Percentiles rank a stretch among this genome's conserved stretches.
These are phyloP conservation scores for Plemyria rubiginata DNA, from an alignment of 2,888 invertebrate genomes.

Conservation along the genomic window DNA sequence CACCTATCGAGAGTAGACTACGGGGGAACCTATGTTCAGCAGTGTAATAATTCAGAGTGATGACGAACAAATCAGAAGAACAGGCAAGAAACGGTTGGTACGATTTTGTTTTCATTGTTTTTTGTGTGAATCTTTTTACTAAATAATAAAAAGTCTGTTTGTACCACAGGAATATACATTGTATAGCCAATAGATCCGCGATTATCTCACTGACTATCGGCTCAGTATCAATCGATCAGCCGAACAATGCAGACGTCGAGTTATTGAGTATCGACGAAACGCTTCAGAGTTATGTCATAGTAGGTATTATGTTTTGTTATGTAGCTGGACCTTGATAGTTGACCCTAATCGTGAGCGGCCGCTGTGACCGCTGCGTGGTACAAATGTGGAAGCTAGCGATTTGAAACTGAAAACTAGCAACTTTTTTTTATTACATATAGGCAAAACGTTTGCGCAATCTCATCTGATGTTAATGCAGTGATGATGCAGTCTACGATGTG, in stretches of 20 bases:
- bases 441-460: no score
- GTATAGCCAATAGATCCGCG: background rate
- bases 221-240: slow-evolving; percentile 21
- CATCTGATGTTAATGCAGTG: no score
- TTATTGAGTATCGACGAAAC: slow-evolving; percentile 61
- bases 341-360: slow-evolving; percentile 78
- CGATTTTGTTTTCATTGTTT: no score
- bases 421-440: no score
- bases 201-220: slow-evolving; percentile 16
- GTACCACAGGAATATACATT: background rate
- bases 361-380: slow-evolving; percentile 60
- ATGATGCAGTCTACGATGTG: no score
- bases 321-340: slow-evolving; percentile 72
- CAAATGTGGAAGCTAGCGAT: slow-evolving; percentile 37
- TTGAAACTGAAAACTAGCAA: background rate
- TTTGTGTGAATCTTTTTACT: no score
- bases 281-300: slow-evolving; percentile 74
- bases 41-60: no score
- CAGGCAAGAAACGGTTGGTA: no score
- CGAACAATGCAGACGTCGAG: slow-evolving; percentile 20
- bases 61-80: no score
- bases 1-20: no score
- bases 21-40: no score
- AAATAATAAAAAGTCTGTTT: no score
- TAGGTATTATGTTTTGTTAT: slow-evolving; percentile 14